These are phyloP conservation scores for Anoplophora glabripennis DNA, from an alignment of 1,140 invertebrate genomes.

Conservation along the genomic window DNA sequence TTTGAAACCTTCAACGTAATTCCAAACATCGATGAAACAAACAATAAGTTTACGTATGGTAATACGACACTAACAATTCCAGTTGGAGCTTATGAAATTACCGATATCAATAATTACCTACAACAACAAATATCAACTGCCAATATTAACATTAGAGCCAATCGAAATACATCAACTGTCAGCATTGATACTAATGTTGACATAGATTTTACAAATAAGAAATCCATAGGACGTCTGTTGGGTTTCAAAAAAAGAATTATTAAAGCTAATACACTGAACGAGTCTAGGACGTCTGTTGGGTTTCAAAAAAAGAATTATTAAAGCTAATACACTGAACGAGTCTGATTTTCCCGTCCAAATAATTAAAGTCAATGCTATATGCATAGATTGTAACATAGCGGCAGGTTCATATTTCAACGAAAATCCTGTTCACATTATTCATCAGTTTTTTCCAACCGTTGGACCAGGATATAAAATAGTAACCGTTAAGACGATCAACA, in stretches of 20 bases:
- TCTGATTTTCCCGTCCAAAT: slow-evolving; percentile 2
- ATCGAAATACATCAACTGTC: no score
- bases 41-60: slow-evolving; percentile 3
- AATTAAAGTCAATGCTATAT: not conserved
- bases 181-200: no score
- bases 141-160: no score
- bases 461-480: slow-evolving; percentile 18
- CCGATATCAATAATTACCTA: not conserved
- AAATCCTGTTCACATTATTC: no score
- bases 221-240: not conserved
- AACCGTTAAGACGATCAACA: slow-evolving; percentile 12
- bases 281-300: no score
- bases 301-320: no score
- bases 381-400: not conserved
- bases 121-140: no score
- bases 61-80: slow-evolving; percentile 5
- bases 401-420: not conserved
- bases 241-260: not conserved
- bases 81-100: slow-evolving; percentile 4
- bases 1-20: slow-evolving; percentile 23
- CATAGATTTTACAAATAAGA: not conserved
- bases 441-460: not conserved
- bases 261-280: not conserved
- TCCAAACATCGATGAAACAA: slow-evolving; percentile 9
- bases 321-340: no score